phyloP scores from a whole-genome alignment of 2,888 invertebrate genomes.

The Julus scanicus region DNA sequence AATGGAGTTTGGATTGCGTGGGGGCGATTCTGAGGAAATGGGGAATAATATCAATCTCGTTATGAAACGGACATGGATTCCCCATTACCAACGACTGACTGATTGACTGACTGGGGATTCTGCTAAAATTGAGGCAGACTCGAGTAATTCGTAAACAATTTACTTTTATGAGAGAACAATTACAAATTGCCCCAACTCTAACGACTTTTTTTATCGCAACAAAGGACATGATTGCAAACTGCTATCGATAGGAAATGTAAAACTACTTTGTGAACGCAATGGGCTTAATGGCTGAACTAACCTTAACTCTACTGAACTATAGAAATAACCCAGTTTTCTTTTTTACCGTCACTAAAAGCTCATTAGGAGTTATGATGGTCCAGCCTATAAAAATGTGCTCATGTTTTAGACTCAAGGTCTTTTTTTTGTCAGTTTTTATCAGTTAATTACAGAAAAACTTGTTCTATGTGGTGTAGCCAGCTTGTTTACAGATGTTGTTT shows the following conservation, averaged over 20 bases:
- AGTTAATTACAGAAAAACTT: too few species aligned
- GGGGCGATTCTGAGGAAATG: background rate
- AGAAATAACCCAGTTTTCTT: too few species aligned
- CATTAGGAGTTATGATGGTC: too few species aligned
- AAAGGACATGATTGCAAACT: background rate
- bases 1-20: background rate
- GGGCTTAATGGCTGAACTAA: too few species aligned
- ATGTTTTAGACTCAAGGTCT: too few species aligned
- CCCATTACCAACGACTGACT: conserved; percentile 11
- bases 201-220: background rate
- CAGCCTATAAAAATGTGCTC: too few species aligned
- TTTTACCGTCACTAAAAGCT: too few species aligned
- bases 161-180: background rate
- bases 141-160: background rate
- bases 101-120: background rate
- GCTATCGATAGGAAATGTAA: background rate
- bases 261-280: too few species aligned
- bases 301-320: too few species aligned
- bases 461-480: too few species aligned
- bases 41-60: background rate
- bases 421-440: too few species aligned
- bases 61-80: conserved; percentile 29
- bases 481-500: too few species aligned
- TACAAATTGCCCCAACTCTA: background rate
- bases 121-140: background rate